These are phyloP conservation scores for Glossophaga mutica DNA, from an alignment of 2,797 vertebrate species.

Conservation along the genomic window DNA sequence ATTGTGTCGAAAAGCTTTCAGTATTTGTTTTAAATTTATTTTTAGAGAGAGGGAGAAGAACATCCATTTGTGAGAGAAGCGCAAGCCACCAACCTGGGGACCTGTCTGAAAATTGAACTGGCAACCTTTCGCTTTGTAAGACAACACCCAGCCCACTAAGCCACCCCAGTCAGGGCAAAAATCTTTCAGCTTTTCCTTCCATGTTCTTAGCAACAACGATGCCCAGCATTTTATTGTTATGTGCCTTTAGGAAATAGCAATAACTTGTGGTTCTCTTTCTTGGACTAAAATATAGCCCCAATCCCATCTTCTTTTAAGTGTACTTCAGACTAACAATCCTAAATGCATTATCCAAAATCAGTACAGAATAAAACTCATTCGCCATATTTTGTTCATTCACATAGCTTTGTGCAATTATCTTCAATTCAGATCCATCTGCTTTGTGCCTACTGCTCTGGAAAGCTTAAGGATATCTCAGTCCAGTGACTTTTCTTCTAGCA, in stretches of 20 bases:
- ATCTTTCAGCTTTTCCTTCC: neutral
- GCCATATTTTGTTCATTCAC: neutral
- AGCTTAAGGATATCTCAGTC: neutral
- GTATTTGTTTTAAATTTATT: neutral
- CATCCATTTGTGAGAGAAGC: neutral
- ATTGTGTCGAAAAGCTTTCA: neutral
- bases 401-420: neutral
- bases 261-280: neutral
- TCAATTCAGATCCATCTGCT: neutral
- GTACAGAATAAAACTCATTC: neutral
- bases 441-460: neutral
- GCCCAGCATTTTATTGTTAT: neutral
- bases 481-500: neutral
- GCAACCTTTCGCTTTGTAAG: neutral
- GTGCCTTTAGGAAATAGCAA: neutral
- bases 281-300: slow-evolving; percentile 8
- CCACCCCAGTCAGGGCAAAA: neutral
- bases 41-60: neutral
- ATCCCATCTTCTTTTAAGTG: slow-evolving; percentile 23
- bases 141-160: neutral
- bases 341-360: neutral
- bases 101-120: neutral
- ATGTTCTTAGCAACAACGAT: neutral
- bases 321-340: neutral
- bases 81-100: neutral